Evolutionary conservation across 2,888 invertebrate genomes (phyloP), one percentile per base, ranked within the genome.

Genomic region (Ophraella communa): DNA sequence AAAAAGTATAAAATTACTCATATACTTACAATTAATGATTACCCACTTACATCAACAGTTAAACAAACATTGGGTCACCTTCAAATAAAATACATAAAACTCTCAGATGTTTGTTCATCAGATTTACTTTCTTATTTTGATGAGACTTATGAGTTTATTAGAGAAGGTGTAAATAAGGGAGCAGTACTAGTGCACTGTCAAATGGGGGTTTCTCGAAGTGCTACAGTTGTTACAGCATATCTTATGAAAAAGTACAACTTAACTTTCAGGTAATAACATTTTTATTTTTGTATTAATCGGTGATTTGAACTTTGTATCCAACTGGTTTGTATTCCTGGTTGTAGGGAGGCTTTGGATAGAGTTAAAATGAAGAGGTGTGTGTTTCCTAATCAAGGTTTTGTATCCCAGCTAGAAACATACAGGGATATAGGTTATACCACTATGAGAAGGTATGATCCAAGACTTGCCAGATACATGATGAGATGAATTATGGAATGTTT

Each of bases 1-100:
- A 65, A 63, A 55, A 65, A 66, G 45, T 57, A 65, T 54, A 65
- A 68, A 62, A 68, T 68, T 11, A 65, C 68, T 8, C 68, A 68
- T 45, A 68, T 68, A 18, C 63, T 68, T 11, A 68, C 68, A 4
- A 66, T 68, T 30, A 61, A 65, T 27, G 65, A 65, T 51, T 62
- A 49, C 23, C 68, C 68, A 17, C 20, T 68, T 14, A 52, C 61
- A 20, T 45, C 53, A 8, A n/a, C 23, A n/a, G 54, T 68, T 14
- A 63, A 61, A 64, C 44, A 54, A 27, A 44, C 61, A 4, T 57
- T 65, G 20, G 55, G 52, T 17, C 39, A 68, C 35, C 51, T 68
- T 2, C 56, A 56, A 35, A 66, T 64, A 17, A 68, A 68, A 23
- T 68, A 60, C 44, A 68, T 68, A 14, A 58, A 61, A 30, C 53